phyloP scores from a whole-genome alignment of 2,797 vertebrate species.

The Poeciliopsis presidionis region DNA sequence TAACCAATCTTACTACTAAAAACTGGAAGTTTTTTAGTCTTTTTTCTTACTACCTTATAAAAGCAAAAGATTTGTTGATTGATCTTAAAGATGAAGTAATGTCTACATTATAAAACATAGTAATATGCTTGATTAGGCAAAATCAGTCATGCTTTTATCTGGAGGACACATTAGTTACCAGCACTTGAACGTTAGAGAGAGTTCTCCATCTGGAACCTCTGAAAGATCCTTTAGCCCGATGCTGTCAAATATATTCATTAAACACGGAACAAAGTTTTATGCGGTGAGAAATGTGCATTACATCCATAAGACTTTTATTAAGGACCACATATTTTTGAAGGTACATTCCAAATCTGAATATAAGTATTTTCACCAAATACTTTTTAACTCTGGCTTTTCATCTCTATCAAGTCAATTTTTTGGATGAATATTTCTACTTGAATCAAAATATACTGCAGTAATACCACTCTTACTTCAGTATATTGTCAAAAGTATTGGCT shows the following conservation, averaged over 20 bases:
- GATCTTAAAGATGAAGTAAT: background rate
- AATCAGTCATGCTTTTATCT: conserved; percentile 12
- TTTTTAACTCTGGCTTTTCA: too few relatives aligned
- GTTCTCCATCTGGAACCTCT: conserved; percentile 61
- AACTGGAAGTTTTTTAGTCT: background rate
- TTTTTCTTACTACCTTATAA: background rate
- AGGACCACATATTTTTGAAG: background rate
- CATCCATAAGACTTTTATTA: background rate
- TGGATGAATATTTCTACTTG: background rate
- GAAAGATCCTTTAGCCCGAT: conserved; percentile 74
- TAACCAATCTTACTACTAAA: background rate
- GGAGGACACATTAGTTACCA: conserved; percentile 56
- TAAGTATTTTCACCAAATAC: background rate
- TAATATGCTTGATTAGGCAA: conserved; percentile 32
- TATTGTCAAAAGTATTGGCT: background rate
- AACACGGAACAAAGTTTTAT: conserved; percentile 16
- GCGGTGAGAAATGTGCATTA: background rate
- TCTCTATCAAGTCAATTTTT: too few relatives aligned
- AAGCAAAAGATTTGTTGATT: background rate
- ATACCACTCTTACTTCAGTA: too few relatives aligned
- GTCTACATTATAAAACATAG: background rate
- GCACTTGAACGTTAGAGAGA: conserved; percentile 32
- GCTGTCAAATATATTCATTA: conserved; percentile 51
- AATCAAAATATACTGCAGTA: background rate
- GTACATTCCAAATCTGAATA: background rate